Evolutionary conservation across 2,113 vertebrate species (phyloP), one percentile per base, ranked within the genome.

Genomic region (Corythoichthys intestinalis): DNA sequence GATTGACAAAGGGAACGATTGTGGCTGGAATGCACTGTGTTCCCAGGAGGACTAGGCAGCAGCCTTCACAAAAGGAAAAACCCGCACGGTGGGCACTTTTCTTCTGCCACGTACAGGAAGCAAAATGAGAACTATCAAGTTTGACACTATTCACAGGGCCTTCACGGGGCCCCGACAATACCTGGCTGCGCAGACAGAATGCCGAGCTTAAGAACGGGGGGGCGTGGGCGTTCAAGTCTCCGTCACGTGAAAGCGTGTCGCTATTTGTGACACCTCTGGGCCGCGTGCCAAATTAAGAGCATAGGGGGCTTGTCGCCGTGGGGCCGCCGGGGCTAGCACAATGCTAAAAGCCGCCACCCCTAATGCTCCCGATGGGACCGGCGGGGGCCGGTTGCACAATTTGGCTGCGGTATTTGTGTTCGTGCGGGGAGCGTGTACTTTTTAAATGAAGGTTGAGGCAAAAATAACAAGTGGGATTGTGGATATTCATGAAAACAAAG

Each of bases 101-200:
- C 83, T 83, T 47, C 44, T 86, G 85, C 85, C 89, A 90, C 80
- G 90, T 93, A 91, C 91, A 92, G 91, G 91, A 93, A 93, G 90
- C 89, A 85, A 91, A 92, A 90, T 90, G 91, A 93, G 91, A 91
- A 92, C 89, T 89, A 92, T 92, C 90, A 92, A 92, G 92, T 93
- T 92, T 93, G 92, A 93, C 92, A 93, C 91, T 91, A 93, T 93
- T 93, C 92, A 93, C 82, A 89, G 86, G 82, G 86, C 80, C 85
- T 87, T 89, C 77, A 85, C 71, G 53, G 86, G 85, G 78, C 86
- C 87, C 41, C 87, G 79, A 91, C 91, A 92, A 93, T 93, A 92
- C 92, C 92, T 91, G 91, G 87, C 89, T 91, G 87, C 80, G 91
- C 88, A 86, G 87, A 91, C 91, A 92, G 88, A 93, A 91, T 87